Evolutionary conservation across 2,113 vertebrate genomes (phyloP), one percentile per base, ranked within the genome.

Genomic region (Amazona vittata): DNA sequence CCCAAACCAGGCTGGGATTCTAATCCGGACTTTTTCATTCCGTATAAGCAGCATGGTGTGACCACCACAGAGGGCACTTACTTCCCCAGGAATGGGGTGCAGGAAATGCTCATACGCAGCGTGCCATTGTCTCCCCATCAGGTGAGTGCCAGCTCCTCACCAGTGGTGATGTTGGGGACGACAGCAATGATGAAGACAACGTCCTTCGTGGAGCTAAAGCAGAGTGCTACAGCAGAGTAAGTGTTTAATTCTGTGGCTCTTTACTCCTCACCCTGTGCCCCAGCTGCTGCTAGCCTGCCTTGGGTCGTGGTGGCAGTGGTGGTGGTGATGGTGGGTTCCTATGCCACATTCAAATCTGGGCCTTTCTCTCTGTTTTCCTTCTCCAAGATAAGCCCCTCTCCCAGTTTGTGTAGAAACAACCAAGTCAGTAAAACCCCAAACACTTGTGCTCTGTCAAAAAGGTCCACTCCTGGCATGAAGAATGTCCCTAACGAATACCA

Each of bases 221-320:
- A 35, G 98, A 96, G 43, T 69, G 67, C 84, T 96, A 96, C 91
- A 96, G 94, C 95, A 98, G 84, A 96, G 99, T 99, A 88, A 97
- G 97, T 5, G 2, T 63, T n/a, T n/a, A 2, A 1, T 18, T 28
- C 37, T 37, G 47, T 4, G 25, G 28, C 3, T 15, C 10, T 33
- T 81, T 5, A 28, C 22, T 63, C 37, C 79, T 78, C 4, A 0
- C 65, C 62, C 22, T 0, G 2, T 70, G 37, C 16, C 24, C 33
- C 12, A 55, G 11, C 52, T 71, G 37, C 37, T 82, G 52, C 39
- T 65, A 44, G 67, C 49, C 64, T 77, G 68, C 74, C 52, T 53
- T 62, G 24, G 67, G 59, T 57, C 17, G 25, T 28, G 49, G 26
- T 59, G 46, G 20, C 7, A 55, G 41, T 35, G 35, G 37, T 37